phyloP scores from a whole-genome alignment of 2,888 invertebrate species.

The Pteria penguin region DNA sequence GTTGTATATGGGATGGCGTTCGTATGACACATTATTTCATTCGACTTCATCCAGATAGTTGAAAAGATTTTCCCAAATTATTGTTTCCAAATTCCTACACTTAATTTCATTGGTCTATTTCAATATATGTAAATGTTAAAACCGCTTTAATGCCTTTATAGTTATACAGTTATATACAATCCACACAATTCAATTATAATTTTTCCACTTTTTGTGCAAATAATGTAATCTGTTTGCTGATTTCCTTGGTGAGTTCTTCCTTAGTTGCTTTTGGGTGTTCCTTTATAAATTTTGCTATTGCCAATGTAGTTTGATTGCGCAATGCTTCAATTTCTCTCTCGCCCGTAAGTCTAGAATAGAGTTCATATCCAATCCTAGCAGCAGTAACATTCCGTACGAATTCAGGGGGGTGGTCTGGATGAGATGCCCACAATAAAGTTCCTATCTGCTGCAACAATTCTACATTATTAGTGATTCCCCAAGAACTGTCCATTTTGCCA shows the following conservation, averaged over 20 bases:
- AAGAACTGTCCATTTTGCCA: slow-evolving; percentile 45
- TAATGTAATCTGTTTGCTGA: slow-evolving; percentile 64
- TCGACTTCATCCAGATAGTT: no score
- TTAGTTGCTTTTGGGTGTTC: slow-evolving; percentile 71
- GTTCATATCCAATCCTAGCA: slow-evolving; percentile 58
- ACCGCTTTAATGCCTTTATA: no score
- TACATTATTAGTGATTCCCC: slow-evolving; percentile 51
- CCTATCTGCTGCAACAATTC: slow-evolving; percentile 64
- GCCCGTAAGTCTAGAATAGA: slow-evolving; percentile 60
- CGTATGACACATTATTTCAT: no score
- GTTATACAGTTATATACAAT: no score
- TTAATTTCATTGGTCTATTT: no score
- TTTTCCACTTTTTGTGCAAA: no score
- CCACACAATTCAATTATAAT: no score
- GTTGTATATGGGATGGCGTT: no score
- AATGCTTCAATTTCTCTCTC: slow-evolving; percentile 69
- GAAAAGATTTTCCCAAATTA: no score
- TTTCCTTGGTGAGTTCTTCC: slow-evolving; percentile 65
- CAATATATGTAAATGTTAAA: no score
- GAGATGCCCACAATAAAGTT: slow-evolving; percentile 59
- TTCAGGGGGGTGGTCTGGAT: slow-evolving; percentile 45
- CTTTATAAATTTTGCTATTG: slow-evolving; percentile 70
- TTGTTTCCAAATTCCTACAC: no score
- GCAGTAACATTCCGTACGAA: slow-evolving; percentile 58
- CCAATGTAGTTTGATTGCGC: slow-evolving; percentile 64